Evolutionary conservation across 2,113 vertebrate genomes (phyloP), one percentile per base, ranked within the genome.

Genomic region (Australoheros scitulus): DNA sequence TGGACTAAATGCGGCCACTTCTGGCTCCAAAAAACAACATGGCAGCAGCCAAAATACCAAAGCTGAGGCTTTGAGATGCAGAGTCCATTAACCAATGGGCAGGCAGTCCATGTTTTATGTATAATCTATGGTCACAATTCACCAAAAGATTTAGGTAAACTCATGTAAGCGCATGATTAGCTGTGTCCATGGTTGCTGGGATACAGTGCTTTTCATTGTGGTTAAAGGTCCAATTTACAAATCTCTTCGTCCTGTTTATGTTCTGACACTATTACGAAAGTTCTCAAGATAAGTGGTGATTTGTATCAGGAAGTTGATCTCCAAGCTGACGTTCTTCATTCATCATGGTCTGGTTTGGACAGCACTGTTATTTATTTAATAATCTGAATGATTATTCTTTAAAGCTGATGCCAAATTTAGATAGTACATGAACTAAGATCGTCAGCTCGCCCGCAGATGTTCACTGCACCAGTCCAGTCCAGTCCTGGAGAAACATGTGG

Each of bases 401-500:
- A 61, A 41, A 32, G 26, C 61, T 72, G 76, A 77, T 65, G 77
- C 52, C 7, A 75, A 72, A 52, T 72, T 72, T 72, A 20, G 47
- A 55, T 72, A 26, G n/a, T 70, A 7, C 64, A 47, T 15, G 5
- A 70, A 55, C 32, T 18, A 72, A 14, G 17, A 8, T n/a, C 43
- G 20, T n/a, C 47, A 72, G 68, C 34, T 52, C 26, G 32, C n/a
- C 64, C 55, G 63, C 57, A 70, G 65, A 87, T 89, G 86, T 88
- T 78, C 83, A 64, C 41, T 58, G 61, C 85, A 64, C 47, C 41
- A 47, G 22, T 15, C 68, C 41, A 47, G 22, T 15, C 68, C 50
- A 74, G 60, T 72, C 57, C 74, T 80, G 81, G 75, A 77, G 72
- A 82, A 91, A 91, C 88, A 92, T 74, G 61, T 86, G 89, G 43